These are phyloP conservation scores for Aphidius ervi DNA, from an alignment of 1,140 invertebrate species.

Conservation along the genomic window DNA sequence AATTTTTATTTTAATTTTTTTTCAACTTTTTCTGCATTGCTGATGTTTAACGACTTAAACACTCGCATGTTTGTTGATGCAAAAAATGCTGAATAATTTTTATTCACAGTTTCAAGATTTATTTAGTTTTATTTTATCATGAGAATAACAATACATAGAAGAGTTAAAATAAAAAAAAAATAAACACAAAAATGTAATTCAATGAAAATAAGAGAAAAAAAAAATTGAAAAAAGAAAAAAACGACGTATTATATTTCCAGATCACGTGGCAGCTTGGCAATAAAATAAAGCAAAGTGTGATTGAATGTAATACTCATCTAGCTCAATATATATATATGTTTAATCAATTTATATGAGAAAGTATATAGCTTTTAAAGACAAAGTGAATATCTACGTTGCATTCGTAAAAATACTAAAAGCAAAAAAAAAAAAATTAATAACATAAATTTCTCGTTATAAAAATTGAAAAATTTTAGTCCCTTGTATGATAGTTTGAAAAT, in stretches of 20 bases:
- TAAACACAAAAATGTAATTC: background rate
- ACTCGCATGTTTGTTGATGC: too few species aligned
- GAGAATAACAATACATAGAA: too few species aligned
- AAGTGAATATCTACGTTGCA: background rate
- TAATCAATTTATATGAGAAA: conserved; percentile 31
- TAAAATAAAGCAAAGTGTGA: conserved; percentile 24
- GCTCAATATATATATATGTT: conserved; percentile 29
- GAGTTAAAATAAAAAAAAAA: background rate
- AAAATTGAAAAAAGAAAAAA: background rate
- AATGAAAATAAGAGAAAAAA: background rate
- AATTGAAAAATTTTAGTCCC: background rate
- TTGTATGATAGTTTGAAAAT: conserved; percentile 30
- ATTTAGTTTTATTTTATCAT: too few species aligned
- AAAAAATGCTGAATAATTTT: too few species aligned
- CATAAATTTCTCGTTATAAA: conserved; percentile 3
- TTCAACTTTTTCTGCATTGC: too few species aligned
- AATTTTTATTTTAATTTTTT: too few species aligned
- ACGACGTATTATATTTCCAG: conserved; percentile 2
- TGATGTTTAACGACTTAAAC: too few species aligned
- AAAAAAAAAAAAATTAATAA: background rate
- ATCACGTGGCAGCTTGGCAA: conserved; percentile 8
- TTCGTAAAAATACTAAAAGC: background rate
- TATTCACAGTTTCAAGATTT: too few species aligned
- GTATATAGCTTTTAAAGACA: background rate
- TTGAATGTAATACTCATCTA: conserved; percentile 28